Evolutionary conservation across 1,140 invertebrate species (phyloP).

Genomic region (Diorhabda sublineata): DNA sequence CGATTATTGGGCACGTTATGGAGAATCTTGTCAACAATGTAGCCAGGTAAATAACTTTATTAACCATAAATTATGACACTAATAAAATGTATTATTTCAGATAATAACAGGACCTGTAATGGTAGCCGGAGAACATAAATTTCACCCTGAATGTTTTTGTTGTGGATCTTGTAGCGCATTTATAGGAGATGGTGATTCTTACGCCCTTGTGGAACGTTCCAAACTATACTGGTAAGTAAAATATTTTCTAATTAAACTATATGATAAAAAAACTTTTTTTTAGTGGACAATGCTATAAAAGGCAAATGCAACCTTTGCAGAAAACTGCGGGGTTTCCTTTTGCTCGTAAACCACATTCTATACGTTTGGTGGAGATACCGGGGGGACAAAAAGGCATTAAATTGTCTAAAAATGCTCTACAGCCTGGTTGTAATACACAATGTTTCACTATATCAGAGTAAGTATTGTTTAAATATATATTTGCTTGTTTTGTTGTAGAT

Average conservation of each 20-base stretch:
- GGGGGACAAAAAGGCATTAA: constrained; percentile 55
- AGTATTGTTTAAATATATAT: constrained; percentile 37
- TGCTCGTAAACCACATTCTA: constrained; percentile 66
- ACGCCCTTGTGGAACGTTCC: constrained; percentile 82
- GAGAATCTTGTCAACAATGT: constrained; percentile 85
- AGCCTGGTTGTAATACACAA: constrained; percentile 40
- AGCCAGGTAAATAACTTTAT: constrained; percentile 55
- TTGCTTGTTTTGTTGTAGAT: background rate
- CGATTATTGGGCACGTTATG: constrained; percentile 86
- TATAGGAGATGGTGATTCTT: constrained; percentile 89
- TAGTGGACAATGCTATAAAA: constrained; percentile 62
- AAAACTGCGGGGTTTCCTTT: constrained; percentile 56
- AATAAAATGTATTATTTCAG: constrained; percentile 41
- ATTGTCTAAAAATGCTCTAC: constrained; percentile 52
- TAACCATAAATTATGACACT: background rate
- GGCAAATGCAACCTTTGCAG: constrained; percentile 55
- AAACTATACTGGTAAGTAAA: constrained; percentile 75
- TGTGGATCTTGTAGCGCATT: constrained; percentile 76
- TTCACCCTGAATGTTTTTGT: constrained; percentile 93
- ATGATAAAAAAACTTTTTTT: constrained; percentile 13
- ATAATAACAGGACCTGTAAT: constrained; percentile 89
- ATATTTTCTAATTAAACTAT: background rate
- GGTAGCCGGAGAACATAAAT: constrained; percentile 90
- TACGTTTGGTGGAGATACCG: constrained; percentile 74
- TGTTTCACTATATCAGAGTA: constrained; percentile 61